These are phyloP conservation scores for Formica aserva DNA, from an alignment of 2,888 invertebrate species.

Conservation along the genomic window DNA sequence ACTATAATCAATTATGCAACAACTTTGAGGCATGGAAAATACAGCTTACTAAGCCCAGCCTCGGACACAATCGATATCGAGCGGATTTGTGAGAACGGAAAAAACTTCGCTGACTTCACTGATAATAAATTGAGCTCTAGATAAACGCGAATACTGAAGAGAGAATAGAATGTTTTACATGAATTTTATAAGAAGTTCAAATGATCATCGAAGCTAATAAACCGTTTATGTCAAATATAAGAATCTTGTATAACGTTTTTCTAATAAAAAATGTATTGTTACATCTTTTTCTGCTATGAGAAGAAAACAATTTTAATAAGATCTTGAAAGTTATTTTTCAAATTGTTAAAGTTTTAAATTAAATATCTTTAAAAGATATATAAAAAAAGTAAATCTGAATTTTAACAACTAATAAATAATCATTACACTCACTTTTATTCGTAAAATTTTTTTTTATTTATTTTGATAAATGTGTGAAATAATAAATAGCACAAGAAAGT, in stretches of 20 bases:
- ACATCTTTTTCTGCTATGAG: not conserved
- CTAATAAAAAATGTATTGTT: not conserved
- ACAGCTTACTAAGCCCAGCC: slow-evolving; percentile 44
- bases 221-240: not conserved
- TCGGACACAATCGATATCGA: slow-evolving; percentile 38
- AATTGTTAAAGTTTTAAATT: not conserved
- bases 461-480: not conserved
- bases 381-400: not conserved
- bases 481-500: not conserved
- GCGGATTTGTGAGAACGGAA: slow-evolving; percentile 34
- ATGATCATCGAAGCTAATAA: not conserved
- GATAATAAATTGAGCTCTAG: slow-evolving; percentile 23
- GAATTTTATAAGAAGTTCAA: slow-evolving; percentile 31
- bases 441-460: not conserved
- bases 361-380: not conserved
- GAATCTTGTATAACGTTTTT: not conserved
- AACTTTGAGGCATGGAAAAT: slow-evolving; percentile 49
- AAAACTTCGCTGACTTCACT: slow-evolving; percentile 23
- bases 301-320: not conserved
- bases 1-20: slow-evolving; percentile 24
- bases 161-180: not conserved
- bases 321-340: not conserved
- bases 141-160: slow-evolving; percentile 11
- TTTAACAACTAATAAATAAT: not conserved
- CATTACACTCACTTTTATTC: not conserved